Evolutionary conservation across 2,888 invertebrate species (phyloP).

Genomic region (Tridacna crocea): DNA sequence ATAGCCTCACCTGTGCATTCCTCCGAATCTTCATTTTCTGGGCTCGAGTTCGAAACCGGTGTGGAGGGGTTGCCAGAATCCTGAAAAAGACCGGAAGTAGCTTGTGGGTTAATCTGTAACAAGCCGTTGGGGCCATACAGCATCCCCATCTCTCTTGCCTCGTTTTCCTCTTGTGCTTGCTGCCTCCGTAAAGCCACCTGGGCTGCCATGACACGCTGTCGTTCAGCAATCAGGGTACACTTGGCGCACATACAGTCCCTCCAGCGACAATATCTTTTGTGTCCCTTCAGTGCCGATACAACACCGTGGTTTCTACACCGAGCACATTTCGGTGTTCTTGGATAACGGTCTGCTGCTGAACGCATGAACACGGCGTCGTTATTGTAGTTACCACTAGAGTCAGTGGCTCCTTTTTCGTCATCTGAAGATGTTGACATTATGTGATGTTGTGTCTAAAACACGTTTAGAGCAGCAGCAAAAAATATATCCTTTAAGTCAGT

Average conservation of each 20-base stretch:
- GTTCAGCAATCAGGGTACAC: constrained; percentile 98
- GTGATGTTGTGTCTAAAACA: background rate
- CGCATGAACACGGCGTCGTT: constrained; percentile 49
- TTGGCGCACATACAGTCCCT: constrained; percentile 97
- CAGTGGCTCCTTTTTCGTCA: constrained; percentile 34
- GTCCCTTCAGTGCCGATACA: constrained; percentile 94
- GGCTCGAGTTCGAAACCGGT: background rate
- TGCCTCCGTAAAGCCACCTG: constrained; percentile 97
- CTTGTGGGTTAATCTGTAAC: constrained; percentile 50
- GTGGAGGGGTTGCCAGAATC: background rate
- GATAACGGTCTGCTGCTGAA: constrained; percentile 90
- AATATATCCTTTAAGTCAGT: constrained; percentile 10
- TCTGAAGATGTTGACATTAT: constrained; percentile 57
- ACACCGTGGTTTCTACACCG: constrained; percentile 99
- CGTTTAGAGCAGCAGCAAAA: background rate
- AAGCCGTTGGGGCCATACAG: constrained; percentile 86
- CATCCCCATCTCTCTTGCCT: constrained; percentile 96
- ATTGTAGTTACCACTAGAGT: background rate
- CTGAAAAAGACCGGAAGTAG: background rate
- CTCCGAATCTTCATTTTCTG: background rate
- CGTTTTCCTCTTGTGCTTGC: constrained; percentile 98
- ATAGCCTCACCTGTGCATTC: constrained; percentile 5
- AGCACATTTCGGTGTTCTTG: constrained; percentile 98
- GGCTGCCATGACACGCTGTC: constrained; percentile 99
- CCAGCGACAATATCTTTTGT: constrained; percentile 96